Percentiles rank a stretch among this genome's conserved stretches.
Conservation (phyloP, 2,113 vertebrate species). For the Sebastes schlegelii region DNA sequence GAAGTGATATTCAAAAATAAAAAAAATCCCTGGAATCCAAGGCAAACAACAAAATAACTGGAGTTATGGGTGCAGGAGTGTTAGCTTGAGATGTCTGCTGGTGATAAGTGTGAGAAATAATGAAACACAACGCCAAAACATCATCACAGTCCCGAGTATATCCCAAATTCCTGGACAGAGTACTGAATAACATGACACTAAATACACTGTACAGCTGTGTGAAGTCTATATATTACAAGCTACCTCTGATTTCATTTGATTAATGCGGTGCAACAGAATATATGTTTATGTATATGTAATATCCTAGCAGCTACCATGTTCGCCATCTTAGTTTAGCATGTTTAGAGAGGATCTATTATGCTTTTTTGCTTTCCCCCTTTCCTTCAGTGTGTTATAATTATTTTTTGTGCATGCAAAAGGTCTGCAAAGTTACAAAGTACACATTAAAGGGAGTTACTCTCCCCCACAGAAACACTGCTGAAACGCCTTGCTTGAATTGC, state of each 20-base stretch:
- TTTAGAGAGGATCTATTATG: neutral
- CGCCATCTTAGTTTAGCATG: neutral
- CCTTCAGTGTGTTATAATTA: no score
- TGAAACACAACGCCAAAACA: constrained; percentile 6
- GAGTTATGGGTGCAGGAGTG: neutral
- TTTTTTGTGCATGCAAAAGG: no score
- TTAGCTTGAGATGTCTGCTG: constrained; percentile 20
- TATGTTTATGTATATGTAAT: neutral
- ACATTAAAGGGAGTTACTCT: no score
- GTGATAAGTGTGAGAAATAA: constrained; percentile 25
- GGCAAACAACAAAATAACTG: neutral
- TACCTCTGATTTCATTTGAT: neutral
- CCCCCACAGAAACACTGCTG: no score
- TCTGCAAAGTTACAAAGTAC: no score
- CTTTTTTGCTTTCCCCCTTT: no score
- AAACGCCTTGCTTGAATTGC: no score
- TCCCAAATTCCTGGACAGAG: neutral
- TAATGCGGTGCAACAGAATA: neutral
- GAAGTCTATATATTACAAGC: neutral
- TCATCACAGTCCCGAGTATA: neutral
- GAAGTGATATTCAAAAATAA: constrained; percentile 9
- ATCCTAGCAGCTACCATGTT: neutral
- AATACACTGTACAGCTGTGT: neutral
- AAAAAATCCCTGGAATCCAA: constrained; percentile 2
- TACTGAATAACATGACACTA: neutral